Evolutionary conservation across 2,113 vertebrate genomes (phyloP).

Genomic region (Micromys minutus): DNA sequence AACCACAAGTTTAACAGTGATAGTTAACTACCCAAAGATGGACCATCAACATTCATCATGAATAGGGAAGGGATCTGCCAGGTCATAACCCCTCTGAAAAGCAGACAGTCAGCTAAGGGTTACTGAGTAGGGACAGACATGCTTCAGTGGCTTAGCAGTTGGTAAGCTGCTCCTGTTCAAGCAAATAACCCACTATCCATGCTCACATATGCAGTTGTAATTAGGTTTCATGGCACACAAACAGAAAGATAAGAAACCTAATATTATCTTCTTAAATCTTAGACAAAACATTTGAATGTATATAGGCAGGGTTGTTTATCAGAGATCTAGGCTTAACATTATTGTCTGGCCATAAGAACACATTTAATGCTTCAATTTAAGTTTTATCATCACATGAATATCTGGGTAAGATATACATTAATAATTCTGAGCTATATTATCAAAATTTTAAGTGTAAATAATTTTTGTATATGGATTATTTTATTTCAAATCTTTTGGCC

Average conservation of each 20-base stretch:
- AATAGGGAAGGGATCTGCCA: neutral
- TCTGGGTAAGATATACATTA: neutral
- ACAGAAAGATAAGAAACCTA: neutral
- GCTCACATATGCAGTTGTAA: neutral
- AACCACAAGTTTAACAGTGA: neutral
- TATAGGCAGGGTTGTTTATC: neutral
- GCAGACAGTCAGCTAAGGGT: neutral
- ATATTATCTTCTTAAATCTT: neutral
- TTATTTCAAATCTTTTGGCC: neutral
- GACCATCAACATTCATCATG: too few species aligned
- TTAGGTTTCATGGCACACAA: neutral
- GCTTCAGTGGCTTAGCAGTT: neutral
- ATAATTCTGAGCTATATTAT: neutral
- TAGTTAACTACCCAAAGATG: neutral
- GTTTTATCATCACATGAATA: neutral
- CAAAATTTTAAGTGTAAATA: neutral
- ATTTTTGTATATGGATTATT: neutral
- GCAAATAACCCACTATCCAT: neutral
- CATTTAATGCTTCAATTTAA: neutral
- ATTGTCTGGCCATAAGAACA: neutral
- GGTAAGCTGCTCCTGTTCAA: neutral
- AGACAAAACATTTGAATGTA: neutral
- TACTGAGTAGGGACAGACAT: neutral
- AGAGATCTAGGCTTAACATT: neutral
- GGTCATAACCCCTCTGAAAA: neutral